Evolutionary conservation across 2,113 vertebrate genomes (phyloP).

Genomic region (Thryonomys swinderianus): DNA sequence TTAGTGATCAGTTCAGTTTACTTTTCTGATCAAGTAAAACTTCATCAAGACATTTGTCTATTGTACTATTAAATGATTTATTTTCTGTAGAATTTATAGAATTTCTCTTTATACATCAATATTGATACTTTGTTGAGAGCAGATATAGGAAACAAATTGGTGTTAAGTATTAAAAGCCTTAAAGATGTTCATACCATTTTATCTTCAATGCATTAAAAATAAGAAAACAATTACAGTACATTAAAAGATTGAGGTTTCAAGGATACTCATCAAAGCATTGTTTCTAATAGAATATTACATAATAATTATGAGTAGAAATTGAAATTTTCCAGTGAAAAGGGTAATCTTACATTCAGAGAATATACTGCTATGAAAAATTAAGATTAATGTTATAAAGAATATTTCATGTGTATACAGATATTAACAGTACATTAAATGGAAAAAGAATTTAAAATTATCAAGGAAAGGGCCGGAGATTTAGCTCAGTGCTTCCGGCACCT

Average conservation of each 20-base stretch:
- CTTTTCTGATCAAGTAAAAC: neutral
- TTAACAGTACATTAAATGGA: slow-evolving; percentile 18
- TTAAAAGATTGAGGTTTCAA: neutral
- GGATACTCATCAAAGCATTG: neutral
- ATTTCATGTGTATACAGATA: neutral
- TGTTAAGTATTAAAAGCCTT: neutral
- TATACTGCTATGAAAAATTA: neutral
- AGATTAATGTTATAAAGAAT: neutral
- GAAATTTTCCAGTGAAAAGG: slow-evolving; percentile 3
- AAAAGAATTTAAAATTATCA: neutral
- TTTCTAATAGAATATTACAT: neutral
- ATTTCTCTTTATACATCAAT: neutral
- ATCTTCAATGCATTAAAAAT: neutral
- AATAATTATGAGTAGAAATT: slow-evolving; percentile 12
- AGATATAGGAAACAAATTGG: neutral
- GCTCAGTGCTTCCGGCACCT: no score
- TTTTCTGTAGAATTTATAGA: neutral
- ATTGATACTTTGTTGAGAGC: neutral
- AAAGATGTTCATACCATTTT: neutral
- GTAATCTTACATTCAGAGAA: neutral
- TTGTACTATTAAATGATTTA: neutral
- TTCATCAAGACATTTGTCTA: neutral
- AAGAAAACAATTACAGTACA: slow-evolving; percentile 13
- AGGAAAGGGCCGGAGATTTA: no score
- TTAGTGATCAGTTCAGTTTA: neutral